These are phyloP conservation scores for Cheilosia pagana DNA, from an alignment of 2,888 invertebrate species.

Conservation along the genomic window DNA sequence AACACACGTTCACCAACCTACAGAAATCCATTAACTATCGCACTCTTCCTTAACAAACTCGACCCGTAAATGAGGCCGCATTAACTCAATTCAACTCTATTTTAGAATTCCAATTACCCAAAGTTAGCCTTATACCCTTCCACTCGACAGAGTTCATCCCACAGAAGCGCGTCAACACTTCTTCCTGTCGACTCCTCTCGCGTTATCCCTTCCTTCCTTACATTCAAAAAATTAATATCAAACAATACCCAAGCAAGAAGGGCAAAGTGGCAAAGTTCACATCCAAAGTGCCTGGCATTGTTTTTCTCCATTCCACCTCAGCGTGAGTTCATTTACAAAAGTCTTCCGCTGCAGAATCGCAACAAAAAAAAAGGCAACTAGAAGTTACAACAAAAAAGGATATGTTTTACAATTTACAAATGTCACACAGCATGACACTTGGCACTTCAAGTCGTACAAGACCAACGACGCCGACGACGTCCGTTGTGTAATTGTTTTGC, in stretches of 20 bases:
- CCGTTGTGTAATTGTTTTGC: constrained; percentile 14
- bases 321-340: constrained; percentile 46
- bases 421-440: constrained; percentile 64
- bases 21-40: too few species aligned
- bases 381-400: constrained; percentile 38
- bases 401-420: constrained; percentile 63
- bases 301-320: constrained; percentile 33
- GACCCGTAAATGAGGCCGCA: too few species aligned
- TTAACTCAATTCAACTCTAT: not conserved
- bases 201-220: not conserved
- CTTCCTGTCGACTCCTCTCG: constrained; percentile 27
- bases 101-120: constrained; percentile 21
- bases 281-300: constrained; percentile 61
- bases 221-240: constrained; percentile 39
- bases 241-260: constrained; percentile 30
- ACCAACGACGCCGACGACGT: constrained; percentile 33
- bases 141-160: not conserved
- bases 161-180: constrained; percentile 4
- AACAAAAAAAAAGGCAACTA: not conserved
- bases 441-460: constrained; percentile 54
- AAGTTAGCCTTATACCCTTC: not conserved
- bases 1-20: too few species aligned
- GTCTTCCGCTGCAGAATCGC: not conserved
- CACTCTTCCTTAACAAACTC: too few species aligned
- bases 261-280: constrained; percentile 64